A percentile compares a stretch with the other conserved stretches of the same genome.
Evolutionary conservation across 2,888 invertebrate species (phyloP).

Genomic region (Drosophila macrothrix): DNA sequence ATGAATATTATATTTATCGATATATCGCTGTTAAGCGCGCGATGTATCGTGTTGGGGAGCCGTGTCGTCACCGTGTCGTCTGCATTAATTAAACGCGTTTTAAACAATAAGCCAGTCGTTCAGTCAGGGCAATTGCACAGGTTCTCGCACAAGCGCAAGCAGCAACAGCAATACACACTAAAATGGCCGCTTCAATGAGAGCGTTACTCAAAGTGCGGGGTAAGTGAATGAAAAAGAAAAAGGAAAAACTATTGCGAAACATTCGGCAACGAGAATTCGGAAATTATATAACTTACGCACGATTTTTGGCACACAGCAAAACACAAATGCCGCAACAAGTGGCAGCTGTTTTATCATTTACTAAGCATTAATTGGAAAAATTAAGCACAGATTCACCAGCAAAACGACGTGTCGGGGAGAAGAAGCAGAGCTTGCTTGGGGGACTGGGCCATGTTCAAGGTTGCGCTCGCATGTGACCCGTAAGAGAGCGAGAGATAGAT

Average conservation of each 20-base stretch:
- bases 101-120: slow-evolving; percentile 59
- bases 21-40: slow-evolving; percentile 14
- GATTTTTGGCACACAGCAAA: slow-evolving; percentile 42
- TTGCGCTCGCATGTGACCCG: slow-evolving; percentile 73
- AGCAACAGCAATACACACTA: slow-evolving; percentile 57
- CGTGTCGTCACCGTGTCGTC: slow-evolving; percentile 50
- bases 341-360: slow-evolving; percentile 15
- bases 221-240: slow-evolving; percentile 78
- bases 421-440: slow-evolving; percentile 47
- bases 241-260: slow-evolving; percentile 54
- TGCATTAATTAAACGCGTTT: slow-evolving; percentile 77
- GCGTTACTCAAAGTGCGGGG: slow-evolving; percentile 87
- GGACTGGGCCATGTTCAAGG: slow-evolving; percentile 64
- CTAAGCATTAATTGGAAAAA: slow-evolving; percentile 20
- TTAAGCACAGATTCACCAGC: slow-evolving; percentile 9
- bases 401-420: slow-evolving; percentile 54
- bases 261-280: slow-evolving; percentile 31
- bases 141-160: slow-evolving; percentile 67
- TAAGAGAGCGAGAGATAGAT: neutral
- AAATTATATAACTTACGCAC: slow-evolving; percentile 76
- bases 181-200: slow-evolving; percentile 87
- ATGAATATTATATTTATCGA: slow-evolving; percentile 7
- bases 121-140: slow-evolving; percentile 57
- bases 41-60: slow-evolving; percentile 25
- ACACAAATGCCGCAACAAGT: slow-evolving; percentile 52